Percentiles rank a stretch among this genome's conserved stretches.
phyloP scores from a whole-genome alignment of 2,797 vertebrate genomes.

The Artibeus jamaicensis region DNA sequence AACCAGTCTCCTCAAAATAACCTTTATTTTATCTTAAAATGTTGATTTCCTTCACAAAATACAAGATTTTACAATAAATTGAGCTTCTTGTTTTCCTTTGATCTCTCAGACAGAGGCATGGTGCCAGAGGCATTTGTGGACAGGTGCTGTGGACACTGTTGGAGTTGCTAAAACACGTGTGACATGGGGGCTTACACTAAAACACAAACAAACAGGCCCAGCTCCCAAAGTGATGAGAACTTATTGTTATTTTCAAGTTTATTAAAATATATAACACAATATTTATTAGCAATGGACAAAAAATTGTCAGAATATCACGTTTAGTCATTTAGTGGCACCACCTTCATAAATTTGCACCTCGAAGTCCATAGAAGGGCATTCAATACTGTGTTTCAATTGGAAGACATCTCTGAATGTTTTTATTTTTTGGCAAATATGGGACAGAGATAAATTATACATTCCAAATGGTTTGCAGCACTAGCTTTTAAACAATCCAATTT shows the following conservation, averaged over 20 bases:
- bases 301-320: neutral
- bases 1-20: neutral
- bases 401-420: neutral
- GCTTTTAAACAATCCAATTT: slow-evolving; percentile 19
- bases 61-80: neutral
- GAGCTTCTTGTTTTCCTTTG: slow-evolving; percentile 24
- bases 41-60: slow-evolving; percentile 37
- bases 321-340: neutral
- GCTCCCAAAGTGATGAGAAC: slow-evolving; percentile 8
- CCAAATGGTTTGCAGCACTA: neutral
- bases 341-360: neutral
- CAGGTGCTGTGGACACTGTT: neutral
- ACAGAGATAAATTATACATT: neutral
- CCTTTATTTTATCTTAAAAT: slow-evolving; percentile 11
- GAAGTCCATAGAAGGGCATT: neutral
- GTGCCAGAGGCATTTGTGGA: neutral
- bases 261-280: neutral
- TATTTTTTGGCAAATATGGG: neutral
- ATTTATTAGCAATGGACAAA: neutral
- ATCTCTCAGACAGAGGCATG: neutral
- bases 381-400: neutral
- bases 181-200: neutral
- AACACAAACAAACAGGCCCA: neutral
- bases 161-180: neutral
- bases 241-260: neutral